These are phyloP conservation scores for Illadopsis cleaveri DNA, from an alignment of 2,113 vertebrate genomes.

Conservation along the genomic window DNA sequence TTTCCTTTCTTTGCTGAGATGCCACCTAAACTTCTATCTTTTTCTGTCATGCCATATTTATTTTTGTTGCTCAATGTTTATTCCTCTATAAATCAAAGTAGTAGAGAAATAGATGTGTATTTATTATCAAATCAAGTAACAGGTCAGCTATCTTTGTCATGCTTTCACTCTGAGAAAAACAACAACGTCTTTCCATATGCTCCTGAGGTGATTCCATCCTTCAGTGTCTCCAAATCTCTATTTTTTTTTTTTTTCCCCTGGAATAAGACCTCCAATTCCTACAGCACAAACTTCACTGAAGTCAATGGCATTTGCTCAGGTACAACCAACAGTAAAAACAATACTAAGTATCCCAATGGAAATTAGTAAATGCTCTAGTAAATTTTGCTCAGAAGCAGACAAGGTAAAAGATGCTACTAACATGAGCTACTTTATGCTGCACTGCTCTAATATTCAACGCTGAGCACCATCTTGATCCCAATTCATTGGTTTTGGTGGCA, in stretches of 20 bases:
- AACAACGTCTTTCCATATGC: rapidly evolving
- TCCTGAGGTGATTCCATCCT: background rate
- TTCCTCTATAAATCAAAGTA: background rate
- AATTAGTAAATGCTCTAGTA: background rate
- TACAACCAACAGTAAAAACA: background rate
- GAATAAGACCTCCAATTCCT: background rate
- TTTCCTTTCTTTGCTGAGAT: background rate
- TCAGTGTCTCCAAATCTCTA: background rate
- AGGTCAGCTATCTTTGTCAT: background rate
- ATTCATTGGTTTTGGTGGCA: background rate
- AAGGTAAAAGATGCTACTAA: background rate
- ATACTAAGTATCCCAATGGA: background rate
- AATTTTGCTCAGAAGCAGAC: background rate
- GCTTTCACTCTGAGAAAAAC: background rate
- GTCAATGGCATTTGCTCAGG: background rate
- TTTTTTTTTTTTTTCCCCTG: no score
- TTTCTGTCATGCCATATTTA: background rate
- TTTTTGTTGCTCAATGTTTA: background rate
- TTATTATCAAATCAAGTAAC: background rate
- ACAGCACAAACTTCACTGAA: background rate
- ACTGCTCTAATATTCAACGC: background rate
- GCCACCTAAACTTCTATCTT: background rate
- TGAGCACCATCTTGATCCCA: background rate
- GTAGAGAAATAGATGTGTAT: background rate
- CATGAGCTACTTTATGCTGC: background rate